Evolutionary conservation across 2,797 vertebrate genomes (phyloP).

Genomic region (Mallotus villosus): DNA sequence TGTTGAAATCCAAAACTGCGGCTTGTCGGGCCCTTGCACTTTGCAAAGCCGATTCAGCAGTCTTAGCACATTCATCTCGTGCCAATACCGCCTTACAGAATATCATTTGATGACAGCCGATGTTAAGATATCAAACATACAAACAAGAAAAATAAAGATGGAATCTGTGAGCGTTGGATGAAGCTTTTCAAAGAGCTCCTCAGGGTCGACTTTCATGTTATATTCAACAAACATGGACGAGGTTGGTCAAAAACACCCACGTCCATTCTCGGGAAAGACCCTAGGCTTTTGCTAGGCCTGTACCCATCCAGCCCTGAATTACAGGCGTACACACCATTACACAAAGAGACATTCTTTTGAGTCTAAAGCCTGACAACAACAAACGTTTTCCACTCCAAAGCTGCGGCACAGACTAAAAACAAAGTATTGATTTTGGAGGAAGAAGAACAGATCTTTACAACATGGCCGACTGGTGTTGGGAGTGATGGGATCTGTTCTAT

Average conservation of each 20-base stretch:
- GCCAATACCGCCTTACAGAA: conserved; percentile 47
- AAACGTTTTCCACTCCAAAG: not conserved
- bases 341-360: conserved; percentile 5
- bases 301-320: not conserved
- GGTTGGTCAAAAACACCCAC: conserved; percentile 47
- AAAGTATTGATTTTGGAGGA: conserved; percentile 32
- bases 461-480: conserved; percentile 50
- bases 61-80: conserved; percentile 42
- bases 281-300: conserved; percentile 37
- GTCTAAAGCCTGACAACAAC: not conserved
- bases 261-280: conserved; percentile 50
- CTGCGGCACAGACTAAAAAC: not conserved
- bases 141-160: conserved; percentile 53
- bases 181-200: conserved; percentile 58
- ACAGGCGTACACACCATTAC: conserved; percentile 3
- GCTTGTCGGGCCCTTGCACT: not conserved
- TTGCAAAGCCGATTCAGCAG: not conserved
- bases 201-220: conserved; percentile 63
- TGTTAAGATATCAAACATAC: conserved; percentile 50
- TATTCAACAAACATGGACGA: conserved; percentile 33
- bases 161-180: conserved; percentile 51
- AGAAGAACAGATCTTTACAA: conserved; percentile 55
- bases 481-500: conserved; percentile 68
- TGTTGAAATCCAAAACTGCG: not conserved
- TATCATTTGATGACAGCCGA: conserved; percentile 48